These are phyloP conservation scores for Corynorhinus townsendii DNA, from an alignment of 2,113 vertebrate species.

Conservation along the genomic window DNA sequence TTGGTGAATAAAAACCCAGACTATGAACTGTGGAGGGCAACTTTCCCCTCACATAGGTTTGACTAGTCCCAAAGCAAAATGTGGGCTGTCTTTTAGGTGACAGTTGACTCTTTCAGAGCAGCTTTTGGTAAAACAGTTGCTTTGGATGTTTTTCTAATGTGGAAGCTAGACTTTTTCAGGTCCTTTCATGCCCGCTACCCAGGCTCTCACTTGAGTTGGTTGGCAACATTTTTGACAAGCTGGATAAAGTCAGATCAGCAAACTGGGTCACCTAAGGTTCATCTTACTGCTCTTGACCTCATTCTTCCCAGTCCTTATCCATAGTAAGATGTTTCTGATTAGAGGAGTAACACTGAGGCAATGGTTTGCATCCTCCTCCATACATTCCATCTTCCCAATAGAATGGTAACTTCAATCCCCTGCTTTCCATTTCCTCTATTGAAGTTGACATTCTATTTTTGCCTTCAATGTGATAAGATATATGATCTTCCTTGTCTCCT, in stretches of 20 bases:
- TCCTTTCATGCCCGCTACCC: rapidly evolving
- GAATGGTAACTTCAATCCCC: background rate
- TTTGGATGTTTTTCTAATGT: background rate
- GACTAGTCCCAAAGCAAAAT: background rate
- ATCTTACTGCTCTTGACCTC: background rate
- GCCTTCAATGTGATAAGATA: slow-evolving; percentile 1
- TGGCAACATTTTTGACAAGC: background rate
- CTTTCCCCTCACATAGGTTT: background rate
- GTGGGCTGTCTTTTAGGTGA: background rate
- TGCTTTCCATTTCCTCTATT: background rate
- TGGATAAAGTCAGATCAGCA: background rate
- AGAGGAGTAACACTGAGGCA: background rate
- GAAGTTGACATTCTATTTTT: background rate
- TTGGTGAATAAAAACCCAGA: background rate
- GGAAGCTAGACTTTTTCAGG: background rate
- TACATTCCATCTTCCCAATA: background rate
- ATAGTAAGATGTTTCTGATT: background rate
- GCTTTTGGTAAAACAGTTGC: background rate
- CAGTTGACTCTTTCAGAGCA: background rate
- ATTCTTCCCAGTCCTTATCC: background rate
- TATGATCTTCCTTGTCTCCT: slow-evolving; percentile 5
- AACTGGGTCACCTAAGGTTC: background rate
- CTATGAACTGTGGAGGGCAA: background rate
- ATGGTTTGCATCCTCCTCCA: background rate
- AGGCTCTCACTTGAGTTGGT: background rate